Conservation (phyloP, 2,888 invertebrate genomes). For the Unio pictorum region DNA sequence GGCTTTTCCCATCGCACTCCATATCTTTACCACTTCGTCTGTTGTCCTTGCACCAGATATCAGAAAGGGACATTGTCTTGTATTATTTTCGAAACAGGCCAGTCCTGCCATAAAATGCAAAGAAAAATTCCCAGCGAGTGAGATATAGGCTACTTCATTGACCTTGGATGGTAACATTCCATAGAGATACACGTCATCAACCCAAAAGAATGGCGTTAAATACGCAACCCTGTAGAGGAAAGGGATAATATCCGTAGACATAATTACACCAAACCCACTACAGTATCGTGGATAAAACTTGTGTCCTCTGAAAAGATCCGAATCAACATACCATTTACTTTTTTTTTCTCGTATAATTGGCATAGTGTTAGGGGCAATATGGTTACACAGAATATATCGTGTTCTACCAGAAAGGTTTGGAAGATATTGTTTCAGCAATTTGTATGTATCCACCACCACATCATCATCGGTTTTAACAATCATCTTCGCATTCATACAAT, state of each 20-base stretch:
- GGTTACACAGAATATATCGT: constrained; percentile 31
- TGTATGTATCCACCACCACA: constrained; percentile 42
- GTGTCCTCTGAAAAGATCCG: constrained; percentile 21
- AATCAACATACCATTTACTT: constrained; percentile 28
- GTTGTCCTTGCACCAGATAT: constrained; percentile 17
- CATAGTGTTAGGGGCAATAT: constrained; percentile 28
- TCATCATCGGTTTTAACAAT: constrained; percentile 53
- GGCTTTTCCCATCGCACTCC: constrained; percentile 4
- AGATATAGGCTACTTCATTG: constrained; percentile 23
- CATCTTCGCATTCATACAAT: constrained; percentile 40
- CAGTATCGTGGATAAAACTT: constrained; percentile 32
- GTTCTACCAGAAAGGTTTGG: constrained; percentile 16
- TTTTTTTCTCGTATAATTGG: constrained; percentile 24
- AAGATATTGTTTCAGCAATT: constrained; percentile 16
- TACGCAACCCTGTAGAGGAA: constrained; percentile 24
- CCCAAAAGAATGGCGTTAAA: constrained; percentile 37
- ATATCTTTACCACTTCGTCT: constrained; percentile 14
- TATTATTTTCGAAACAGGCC: constrained; percentile 22
- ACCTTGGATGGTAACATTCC: constrained; percentile 27
- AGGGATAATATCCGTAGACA: constrained; percentile 32
- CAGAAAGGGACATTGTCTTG: constrained; percentile 21
- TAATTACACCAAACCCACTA: constrained; percentile 30
- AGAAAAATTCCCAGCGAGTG: constrained; percentile 11
- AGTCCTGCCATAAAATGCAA: constrained; percentile 7
- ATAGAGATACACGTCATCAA: constrained; percentile 34